These are phyloP conservation scores for Aphrophora alni DNA, from an alignment of 2,888 invertebrate genomes.

Conservation along the genomic window DNA sequence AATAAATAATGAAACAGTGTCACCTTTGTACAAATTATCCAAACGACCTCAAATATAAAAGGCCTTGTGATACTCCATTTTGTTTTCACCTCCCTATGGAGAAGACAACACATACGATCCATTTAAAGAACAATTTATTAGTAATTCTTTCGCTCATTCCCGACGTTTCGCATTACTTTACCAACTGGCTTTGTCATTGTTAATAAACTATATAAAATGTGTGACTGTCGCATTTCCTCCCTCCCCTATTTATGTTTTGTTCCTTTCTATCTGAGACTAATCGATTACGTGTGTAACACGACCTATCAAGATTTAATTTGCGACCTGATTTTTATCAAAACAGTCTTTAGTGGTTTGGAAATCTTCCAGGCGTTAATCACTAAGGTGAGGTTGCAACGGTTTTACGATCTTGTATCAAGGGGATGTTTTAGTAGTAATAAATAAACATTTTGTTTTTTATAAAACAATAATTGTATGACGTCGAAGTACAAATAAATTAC, in stretches of 20 bases:
- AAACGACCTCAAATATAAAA: too few species aligned
- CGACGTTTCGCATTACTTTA: neutral
- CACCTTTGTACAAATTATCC: too few species aligned
- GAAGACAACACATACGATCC: neutral
- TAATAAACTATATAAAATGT: constrained; percentile 1
- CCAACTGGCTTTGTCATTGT: neutral
- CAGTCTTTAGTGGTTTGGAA: neutral
- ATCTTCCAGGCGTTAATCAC: neutral
- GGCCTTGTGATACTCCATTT: neutral
- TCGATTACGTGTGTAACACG: neutral
- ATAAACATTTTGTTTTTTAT: too few species aligned
- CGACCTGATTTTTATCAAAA: neutral
- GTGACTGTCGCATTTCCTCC: neutral
- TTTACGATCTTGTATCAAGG: too few species aligned
- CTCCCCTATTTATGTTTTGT: neutral
- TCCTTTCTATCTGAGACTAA: neutral
- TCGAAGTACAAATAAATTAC: too few species aligned
- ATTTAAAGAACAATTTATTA: neutral
- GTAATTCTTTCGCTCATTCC: neutral
- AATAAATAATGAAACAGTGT: too few species aligned
- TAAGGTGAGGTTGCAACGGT: too few species aligned
- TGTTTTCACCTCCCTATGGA: neutral
- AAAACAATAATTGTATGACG: too few species aligned
- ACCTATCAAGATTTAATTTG: neutral
- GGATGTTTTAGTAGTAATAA: too few species aligned